Evolutionary conservation across 2,888 invertebrate species (phyloP), one percentile per base, ranked within the genome.

Genomic region (Agapostemon virescens): DNA sequence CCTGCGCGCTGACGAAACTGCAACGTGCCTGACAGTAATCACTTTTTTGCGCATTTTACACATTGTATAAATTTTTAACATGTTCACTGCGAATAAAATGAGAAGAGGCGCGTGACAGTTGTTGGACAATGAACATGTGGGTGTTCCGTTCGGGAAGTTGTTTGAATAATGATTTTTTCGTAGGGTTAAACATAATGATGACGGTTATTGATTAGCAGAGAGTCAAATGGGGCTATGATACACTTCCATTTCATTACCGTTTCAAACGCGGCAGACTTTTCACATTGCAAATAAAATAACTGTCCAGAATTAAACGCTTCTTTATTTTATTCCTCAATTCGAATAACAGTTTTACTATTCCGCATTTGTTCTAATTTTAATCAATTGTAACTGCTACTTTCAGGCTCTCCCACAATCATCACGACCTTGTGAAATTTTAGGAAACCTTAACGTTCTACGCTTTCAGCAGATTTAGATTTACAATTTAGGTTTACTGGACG

Each of bases 1-100:
- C 64, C 49, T 72, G 17, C 26, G 49, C 23, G 17, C 20, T 72
- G 64, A 55, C 36, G 66, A 72, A 49, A 45, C 30, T 15, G 61
- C 33, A 17, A 17, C 6, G 55, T 7, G 55, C 0, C 15, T 2
- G 26, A 30, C 55, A 26, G 55, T 17, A 6, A 17, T 55, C 23
- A 7, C 2, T 55, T 55, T 52, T 40, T 55, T 55, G 6, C n/a
- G 55, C 55, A 15, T 26, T 55, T 55, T 55, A 1, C 17, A 15
- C 55, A 23, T 15, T 55, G 17, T 17, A 55, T 17, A 26, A 17
- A 55, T 55, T 30, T 30, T 30, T 7, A 55, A 55, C 17, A 17
- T 30, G 6, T 7, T 55, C 5, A 7, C 15, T 7, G 55, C 2
- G 2, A 15, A 26, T 30, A 7, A 7, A 26, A 55, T 2, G 26